A percentile compares a stretch with the other conserved stretches of the same genome.
Evolutionary conservation across 2,888 invertebrate species (phyloP).

Genomic region (Epiblema foenella): DNA sequence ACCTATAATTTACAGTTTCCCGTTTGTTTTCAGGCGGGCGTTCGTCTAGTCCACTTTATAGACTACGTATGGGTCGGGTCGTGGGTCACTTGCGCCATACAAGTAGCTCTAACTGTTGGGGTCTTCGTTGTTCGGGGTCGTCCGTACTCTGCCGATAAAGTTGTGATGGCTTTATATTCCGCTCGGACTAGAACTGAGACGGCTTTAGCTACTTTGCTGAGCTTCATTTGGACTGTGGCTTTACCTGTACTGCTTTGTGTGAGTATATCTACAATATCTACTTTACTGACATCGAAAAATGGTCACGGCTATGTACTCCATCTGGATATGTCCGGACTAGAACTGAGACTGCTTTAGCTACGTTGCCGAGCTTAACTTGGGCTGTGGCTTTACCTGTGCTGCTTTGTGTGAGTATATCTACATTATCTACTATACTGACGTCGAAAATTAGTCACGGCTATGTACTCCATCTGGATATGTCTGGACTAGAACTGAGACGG

Average conservation of each 20-base stretch:
- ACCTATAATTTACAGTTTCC: neutral
- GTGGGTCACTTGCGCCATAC: constrained; percentile 94
- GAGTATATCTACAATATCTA: constrained; percentile 61
- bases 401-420: constrained; percentile 86
- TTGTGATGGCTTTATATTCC: constrained; percentile 79
- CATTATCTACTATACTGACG: neutral
- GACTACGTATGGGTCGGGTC: constrained; percentile 93
- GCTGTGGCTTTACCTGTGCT: constrained; percentile 93
- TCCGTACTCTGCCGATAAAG: constrained; percentile 92
- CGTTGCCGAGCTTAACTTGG: constrained; percentile 93
- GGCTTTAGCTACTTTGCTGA: constrained; percentile 88
- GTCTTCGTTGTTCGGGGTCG: constrained; percentile 94
- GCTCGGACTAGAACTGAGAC: constrained; percentile 65
- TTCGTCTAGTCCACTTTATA: constrained; percentile 92
- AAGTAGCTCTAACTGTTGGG: constrained; percentile 91
- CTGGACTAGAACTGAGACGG: neutral
- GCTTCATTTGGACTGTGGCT: constrained; percentile 95
- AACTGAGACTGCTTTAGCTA: constrained; percentile 83
- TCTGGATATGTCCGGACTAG: constrained; percentile 68
- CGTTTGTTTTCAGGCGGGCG: constrained; percentile 85
- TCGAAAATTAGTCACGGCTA: neutral
- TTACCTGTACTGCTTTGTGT: constrained; percentile 93
- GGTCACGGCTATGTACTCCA: constrained; percentile 33
- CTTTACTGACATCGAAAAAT: neutral
- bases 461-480: neutral